These are phyloP conservation scores for Polia nebulosa DNA, from an alignment of 2,888 invertebrate species.

Conservation along the genomic window DNA sequence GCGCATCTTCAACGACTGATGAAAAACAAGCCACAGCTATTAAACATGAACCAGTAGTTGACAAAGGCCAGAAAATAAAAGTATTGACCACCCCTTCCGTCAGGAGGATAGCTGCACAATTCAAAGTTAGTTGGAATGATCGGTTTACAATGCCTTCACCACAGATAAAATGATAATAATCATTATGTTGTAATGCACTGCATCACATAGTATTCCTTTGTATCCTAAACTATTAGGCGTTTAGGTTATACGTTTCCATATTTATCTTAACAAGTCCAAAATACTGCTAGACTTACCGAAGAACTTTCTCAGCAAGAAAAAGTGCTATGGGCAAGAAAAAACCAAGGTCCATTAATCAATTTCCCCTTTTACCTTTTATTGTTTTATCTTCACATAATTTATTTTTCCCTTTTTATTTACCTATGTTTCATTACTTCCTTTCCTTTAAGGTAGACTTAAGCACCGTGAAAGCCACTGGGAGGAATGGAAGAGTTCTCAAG, in stretches of 20 bases:
- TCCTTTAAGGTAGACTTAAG: slow-evolving; percentile 92
- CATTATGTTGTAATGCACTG: not conserved
- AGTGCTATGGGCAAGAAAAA: not conserved
- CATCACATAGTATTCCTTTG: not conserved
- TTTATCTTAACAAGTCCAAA: not conserved
- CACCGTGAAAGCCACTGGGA: slow-evolving; percentile 95
- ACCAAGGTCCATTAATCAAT: not conserved
- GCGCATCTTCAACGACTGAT: slow-evolving; percentile 64
- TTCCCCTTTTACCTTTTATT: not conserved
- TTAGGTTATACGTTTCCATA: not conserved
- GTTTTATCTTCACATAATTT: not conserved
- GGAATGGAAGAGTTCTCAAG: slow-evolving; percentile 97
- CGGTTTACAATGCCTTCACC: not conserved
- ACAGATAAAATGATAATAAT: not conserved
- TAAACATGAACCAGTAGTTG: slow-evolving; percentile 62
- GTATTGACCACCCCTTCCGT: slow-evolving; percentile 98
- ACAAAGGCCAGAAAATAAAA: slow-evolving; percentile 76
- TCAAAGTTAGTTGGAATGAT: slow-evolving; percentile 91
- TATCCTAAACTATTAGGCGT: too few relatives aligned
- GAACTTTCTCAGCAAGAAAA: not conserved
- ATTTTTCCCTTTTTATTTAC: not conserved
- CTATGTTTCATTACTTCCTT: not conserved
- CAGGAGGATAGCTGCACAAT: slow-evolving; percentile 97
- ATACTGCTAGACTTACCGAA: not conserved
- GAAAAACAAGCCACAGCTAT: slow-evolving; percentile 58